Base-by-base conservation (phyloP, 1,140 invertebrate species). In the Hestina assimilis region DNA sequence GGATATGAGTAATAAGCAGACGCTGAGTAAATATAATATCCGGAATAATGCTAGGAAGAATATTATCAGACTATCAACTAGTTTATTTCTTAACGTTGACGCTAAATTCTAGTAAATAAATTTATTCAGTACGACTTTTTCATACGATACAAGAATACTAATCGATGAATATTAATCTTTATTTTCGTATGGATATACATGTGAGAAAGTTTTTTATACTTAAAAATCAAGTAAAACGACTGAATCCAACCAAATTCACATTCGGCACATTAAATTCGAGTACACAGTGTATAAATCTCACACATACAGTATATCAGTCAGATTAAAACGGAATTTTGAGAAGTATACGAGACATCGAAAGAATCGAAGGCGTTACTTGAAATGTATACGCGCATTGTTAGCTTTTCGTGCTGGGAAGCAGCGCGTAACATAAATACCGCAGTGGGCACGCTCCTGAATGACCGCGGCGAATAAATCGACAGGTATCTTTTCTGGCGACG, bases 321-420 rank as follows among this genome's bases (percentile, higher is more conserved):
- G 66, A 72, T 80, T 77, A 75, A 77, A 83, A 77, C 77, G 69
- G 71, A 67, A 78, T 76, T 76, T 76, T 63, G 60, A 64, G 64
- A 76, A 68, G 77, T 66, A 72, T 78, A 79, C 66, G 74, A 76
- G 69, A 71, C 71, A 72, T 54, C 56, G 43, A 55, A 59, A 35
- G 72, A 69, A 65, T 75, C 66, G 63, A 66, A 73, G 69, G 70
- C 69, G 72, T 74, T 67, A 71, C 58, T 72, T 79, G 68, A 75
- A 78, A 80, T 80, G 72, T 77, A 82, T 83, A 73, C 65, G 71
- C 64, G 80, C 72, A 85, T 85, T 85, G 79, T 85, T 78, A 73
- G 68, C 72, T 72, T 75, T 72, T 72, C 77, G 56, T 63, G 68
- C 66, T 64, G 63, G 61, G 65, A 68, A 57, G 40, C 61, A 58